Conservation (phyloP, 2,888 invertebrate genomes). For the Xestia ashworthii region DNA sequence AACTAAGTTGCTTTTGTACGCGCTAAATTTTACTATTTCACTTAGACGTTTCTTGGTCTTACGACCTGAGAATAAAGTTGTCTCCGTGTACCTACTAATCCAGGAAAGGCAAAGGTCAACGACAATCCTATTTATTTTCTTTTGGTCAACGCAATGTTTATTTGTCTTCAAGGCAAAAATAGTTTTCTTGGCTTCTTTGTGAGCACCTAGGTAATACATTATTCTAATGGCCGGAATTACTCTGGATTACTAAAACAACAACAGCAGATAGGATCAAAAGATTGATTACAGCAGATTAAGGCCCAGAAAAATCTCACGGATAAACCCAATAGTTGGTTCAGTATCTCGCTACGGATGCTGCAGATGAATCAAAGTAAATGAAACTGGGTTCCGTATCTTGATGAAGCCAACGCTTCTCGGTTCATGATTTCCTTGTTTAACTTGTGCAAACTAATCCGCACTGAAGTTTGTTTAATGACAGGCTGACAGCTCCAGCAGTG, state of each 20-base stretch:
- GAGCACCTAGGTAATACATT: conserved; percentile 35
- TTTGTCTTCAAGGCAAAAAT: conserved; percentile 44
- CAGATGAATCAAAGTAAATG: conserved; percentile 17
- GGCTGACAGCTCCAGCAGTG: conserved; percentile 34
- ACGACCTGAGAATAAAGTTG: not conserved
- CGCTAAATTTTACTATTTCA: conserved; percentile 5
- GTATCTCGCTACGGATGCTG: conserved; percentile 9
- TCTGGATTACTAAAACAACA: conserved; percentile 37
- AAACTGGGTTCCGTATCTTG: conserved; percentile 20
- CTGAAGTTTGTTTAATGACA: conserved; percentile 63
- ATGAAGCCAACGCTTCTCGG: conserved; percentile 46
- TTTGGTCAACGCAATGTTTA: conserved; percentile 29
- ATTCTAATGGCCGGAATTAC: conserved; percentile 37
- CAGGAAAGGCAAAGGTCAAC: conserved; percentile 20
- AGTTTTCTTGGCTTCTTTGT: conserved; percentile 37
- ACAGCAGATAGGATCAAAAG: conserved; percentile 31
- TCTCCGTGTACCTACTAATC: not conserved
- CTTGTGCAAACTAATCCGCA: conserved; percentile 57
- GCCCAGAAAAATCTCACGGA: not conserved
- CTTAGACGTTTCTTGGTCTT: not conserved
- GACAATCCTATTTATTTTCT: conserved; percentile 26
- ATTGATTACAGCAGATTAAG: conserved; percentile 25
- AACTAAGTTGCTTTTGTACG: not conserved
- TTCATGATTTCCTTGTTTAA: conserved; percentile 60
- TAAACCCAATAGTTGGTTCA: not conserved